A percentile compares a stretch with the other conserved stretches of the same genome.
Evolutionary conservation across 2,797 vertebrate species (phyloP).

Genomic region (Sebastiscus albofasciatus): DNA sequence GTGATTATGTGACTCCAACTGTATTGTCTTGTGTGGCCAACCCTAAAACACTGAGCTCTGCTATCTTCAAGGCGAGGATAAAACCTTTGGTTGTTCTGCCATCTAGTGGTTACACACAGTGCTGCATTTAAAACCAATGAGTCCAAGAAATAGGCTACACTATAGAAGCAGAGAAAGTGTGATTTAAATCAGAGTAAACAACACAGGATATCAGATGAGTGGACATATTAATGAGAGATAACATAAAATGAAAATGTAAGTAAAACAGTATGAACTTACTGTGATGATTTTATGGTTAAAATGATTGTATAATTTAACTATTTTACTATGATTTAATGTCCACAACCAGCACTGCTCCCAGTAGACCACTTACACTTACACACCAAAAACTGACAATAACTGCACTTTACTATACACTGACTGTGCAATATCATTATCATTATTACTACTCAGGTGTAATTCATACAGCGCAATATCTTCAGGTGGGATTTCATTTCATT

Average conservation of each 20-base stretch:
- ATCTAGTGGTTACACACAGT: conserved; percentile 55
- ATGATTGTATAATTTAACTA: not conserved
- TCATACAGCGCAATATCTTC: too few relatives aligned
- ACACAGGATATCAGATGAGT: not conserved
- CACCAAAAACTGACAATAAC: too few relatives aligned
- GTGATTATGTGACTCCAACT: not conserved
- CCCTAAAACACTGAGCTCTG: not conserved
- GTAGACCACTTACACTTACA: too few relatives aligned
- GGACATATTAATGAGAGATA: not conserved
- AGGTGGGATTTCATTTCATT: too few relatives aligned
- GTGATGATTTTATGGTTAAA: not conserved
- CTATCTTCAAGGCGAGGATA: not conserved
- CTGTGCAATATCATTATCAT: too few relatives aligned
- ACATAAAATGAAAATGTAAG: not conserved
- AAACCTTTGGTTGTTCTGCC: conserved; percentile 23
- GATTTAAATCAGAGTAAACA: not conserved
- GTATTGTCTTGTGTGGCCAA: not conserved
- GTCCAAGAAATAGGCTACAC: not conserved
- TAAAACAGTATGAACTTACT: not conserved
- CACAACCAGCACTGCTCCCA: too few relatives aligned
- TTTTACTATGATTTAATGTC: too few relatives aligned
- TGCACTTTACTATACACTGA: too few relatives aligned
- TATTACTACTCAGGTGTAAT: too few relatives aligned
- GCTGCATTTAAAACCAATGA: not conserved
- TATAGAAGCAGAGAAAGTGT: not conserved